These are phyloP conservation scores for Cathartes aura DNA, from an alignment of 2,113 vertebrate species.

Conservation along the genomic window DNA sequence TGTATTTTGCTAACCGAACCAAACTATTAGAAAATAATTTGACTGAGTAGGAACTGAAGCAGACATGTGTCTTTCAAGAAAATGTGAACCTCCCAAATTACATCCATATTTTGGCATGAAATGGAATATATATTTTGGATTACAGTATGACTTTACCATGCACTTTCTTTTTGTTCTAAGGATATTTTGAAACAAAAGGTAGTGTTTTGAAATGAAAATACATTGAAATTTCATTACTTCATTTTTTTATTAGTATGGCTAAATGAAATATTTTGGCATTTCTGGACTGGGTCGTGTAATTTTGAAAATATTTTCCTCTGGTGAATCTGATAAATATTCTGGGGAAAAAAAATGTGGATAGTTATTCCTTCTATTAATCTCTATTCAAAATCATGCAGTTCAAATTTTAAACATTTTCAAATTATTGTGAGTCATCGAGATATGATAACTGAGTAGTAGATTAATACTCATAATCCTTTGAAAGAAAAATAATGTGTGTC, in stretches of 20 bases:
- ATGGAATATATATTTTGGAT: conserved; percentile 32
- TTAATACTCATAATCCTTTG: neutral
- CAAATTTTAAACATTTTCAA: neutral
- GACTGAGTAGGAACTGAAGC: neutral
- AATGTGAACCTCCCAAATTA: conserved; percentile 9
- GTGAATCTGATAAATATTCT: neutral
- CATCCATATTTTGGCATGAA: conserved; percentile 30
- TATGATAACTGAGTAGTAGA: neutral
- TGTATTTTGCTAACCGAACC: neutral
- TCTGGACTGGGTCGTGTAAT: neutral
- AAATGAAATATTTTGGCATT: conserved; percentile 1
- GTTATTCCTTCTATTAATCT: neutral
- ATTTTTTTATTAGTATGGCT: neutral
- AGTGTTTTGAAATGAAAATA: conserved; percentile 43
- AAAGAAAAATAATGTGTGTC: neutral
- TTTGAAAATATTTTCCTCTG: conserved; percentile 20
- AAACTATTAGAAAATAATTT: neutral
- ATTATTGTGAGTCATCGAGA: neutral
- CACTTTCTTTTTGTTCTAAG: neutral
- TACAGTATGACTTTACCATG: neutral
- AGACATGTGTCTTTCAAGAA: neutral
- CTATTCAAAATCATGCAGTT: neutral
- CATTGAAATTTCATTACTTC: neutral
- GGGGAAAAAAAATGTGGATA: neutral
- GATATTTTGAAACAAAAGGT: conserved; percentile 22